Evolutionary conservation across 2,888 invertebrate genomes (phyloP), one percentile per base, ranked within the genome.

Genomic region (Pterobdella sp.): DNA sequence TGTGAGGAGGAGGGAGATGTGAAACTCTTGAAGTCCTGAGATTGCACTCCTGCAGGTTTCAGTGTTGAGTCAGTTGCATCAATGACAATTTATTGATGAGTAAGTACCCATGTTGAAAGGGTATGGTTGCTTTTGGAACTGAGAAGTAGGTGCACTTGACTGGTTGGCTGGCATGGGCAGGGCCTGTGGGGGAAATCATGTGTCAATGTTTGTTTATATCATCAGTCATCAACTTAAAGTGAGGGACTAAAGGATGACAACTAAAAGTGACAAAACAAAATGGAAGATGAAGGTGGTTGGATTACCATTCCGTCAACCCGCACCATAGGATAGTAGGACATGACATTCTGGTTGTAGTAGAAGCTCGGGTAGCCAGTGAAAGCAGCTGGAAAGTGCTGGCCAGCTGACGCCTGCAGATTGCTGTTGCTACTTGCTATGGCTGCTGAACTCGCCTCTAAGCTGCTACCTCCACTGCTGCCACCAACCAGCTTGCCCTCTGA

Each of bases 1-100:
- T 63, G 60, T 34, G 69, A 49, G n/a, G 73, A 56, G 32, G 42
- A 63, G n/a, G 68, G 68, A 29, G 42, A 56, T 31, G 60, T 73
- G 42, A 74, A 74, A 18, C 68, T 64, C 69, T 74, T 74, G 65
- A 71, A 74, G 37, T 74, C 74, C 35, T 74, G 74, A 26, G 72
- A 60, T 63, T 74, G 74, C 18, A 68, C 74, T 29, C 69, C 69
- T 35, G 34, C 7, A 29, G 14, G n/a, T 49, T 49, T 18, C 52
- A 49, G n/a, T 49, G 14, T 49, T n/a, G 14, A 14, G n/a, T 14
- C n/a, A 63, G 7, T 63, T 14, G n/a, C n/a, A 63, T 18, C 29
- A 69, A 37, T 26, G 29, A 18, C 22, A 69, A 32, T 22, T 1
- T 22, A 31, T 34, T 34, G 22, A 73, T 22, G 26, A 52, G 26